Percentiles rank a stretch among this genome's conserved stretches.
phyloP scores from a whole-genome alignment of 2,888 invertebrate species.

The Ophonus ardosiacus region DNA sequence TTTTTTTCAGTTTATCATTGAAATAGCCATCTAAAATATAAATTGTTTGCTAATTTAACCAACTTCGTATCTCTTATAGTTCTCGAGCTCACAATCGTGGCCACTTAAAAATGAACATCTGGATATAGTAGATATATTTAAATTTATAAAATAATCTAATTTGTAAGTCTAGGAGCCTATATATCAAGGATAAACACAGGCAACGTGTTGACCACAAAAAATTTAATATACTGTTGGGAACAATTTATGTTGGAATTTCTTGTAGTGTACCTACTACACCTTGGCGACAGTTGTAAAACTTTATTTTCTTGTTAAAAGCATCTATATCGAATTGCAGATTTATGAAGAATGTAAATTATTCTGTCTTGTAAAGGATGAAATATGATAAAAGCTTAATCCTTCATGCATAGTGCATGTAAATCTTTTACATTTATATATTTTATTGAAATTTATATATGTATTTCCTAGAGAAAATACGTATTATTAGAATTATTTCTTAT shows the following conservation, averaged over 20 bases:
- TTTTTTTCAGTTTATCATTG: too few relatives aligned
- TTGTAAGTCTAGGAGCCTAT: too few relatives aligned
- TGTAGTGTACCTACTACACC: conserved; percentile 5
- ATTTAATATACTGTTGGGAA: not conserved
- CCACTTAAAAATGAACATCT: too few relatives aligned
- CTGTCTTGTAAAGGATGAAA: conserved; percentile 33
- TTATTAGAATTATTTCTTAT: too few relatives aligned
- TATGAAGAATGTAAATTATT: conserved; percentile 36
- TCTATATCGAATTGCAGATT: conserved; percentile 36
- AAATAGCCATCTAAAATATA: too few relatives aligned
- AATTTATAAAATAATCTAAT: too few relatives aligned
- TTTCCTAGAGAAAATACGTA: not conserved
- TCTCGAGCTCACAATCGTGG: too few relatives aligned
- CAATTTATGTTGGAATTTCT: conserved; percentile 6
- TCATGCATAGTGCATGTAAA: not conserved
- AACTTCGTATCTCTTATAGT: too few relatives aligned
- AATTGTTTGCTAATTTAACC: too few relatives aligned
- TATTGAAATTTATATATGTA: conserved; percentile 1
- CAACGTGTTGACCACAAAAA: too few relatives aligned
- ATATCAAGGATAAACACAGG: too few relatives aligned
- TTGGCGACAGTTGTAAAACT: conserved; percentile 20
- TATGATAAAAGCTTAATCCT: conserved; percentile 8
- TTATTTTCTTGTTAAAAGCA: conserved; percentile 33
- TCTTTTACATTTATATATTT: not conserved
- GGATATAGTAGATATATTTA: too few relatives aligned